Base-by-base conservation (phyloP, 2,888 invertebrate species). In the Abrostola triplasia region DNA sequence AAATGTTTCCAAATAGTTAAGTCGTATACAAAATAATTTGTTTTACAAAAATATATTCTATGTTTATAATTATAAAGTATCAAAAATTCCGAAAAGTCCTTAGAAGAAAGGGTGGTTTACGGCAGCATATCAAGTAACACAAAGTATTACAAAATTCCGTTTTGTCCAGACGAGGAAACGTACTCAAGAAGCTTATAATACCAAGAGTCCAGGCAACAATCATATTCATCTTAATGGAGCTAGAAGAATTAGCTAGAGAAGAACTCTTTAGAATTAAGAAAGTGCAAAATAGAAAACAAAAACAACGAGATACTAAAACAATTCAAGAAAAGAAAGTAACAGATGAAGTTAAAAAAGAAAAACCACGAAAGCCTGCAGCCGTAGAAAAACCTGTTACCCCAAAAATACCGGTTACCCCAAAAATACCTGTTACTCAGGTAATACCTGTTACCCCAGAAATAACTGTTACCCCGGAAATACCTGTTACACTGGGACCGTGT, bases 71-170 rank as follows among this genome's bases (percentile, higher is more conserved):
- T 24, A 24, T 24, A 24, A 24, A 2, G 4, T 4, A 24, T 4
- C 1, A 24, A 24, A 24, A 13, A 60, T 10, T 24, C 11, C 42
- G 36, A 41, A 50, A 38, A 38, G 41, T 64, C 12, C 12, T 59
- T 59, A 50, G 47, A 59, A 56, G 59, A 57, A 65, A 70, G 70
- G 70, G 69, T 70, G 59, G 47, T 59, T 70, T 57, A 10, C 48
- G 70, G 69, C 53, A 59, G 59, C 47, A 24, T 24, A n/a, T 9
- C 24, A 61, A 36, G n/a, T 38, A 48, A 5, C 10, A 35, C 10
- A 44, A 37, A 36, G 37, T 49, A n/a, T 35, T 36, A 42, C 38
- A 61, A 55, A 58, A 24, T 5, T 9, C 5, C 5, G 2, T 59
- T 70, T 59, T 53, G 11, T 56, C 49, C 7, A 53, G 64, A 47